A percentile compares a stretch with the other conserved stretches of the same genome.
Evolutionary conservation across 2,113 vertebrate species (phyloP).

Genomic region (Pomatorhinus ruficollis): DNA sequence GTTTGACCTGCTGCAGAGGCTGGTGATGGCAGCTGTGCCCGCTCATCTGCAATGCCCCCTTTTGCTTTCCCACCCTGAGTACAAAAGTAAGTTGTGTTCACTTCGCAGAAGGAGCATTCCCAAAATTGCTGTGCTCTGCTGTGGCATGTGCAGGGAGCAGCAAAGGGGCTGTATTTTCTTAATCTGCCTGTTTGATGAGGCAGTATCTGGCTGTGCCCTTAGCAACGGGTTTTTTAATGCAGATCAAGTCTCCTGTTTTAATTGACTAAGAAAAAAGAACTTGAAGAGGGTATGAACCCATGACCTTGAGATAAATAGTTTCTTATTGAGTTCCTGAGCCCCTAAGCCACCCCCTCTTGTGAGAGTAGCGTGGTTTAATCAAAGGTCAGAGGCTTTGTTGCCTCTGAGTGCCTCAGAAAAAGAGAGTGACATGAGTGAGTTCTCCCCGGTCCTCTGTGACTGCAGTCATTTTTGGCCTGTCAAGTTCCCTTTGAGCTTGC

Average conservation of each 20-base stretch:
- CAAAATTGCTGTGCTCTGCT: neutral
- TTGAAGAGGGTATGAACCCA: conserved; percentile 30
- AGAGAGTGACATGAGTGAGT: fast-evolving
- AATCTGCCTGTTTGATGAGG: neutral
- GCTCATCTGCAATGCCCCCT: fast-evolving
- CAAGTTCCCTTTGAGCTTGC: neutral
- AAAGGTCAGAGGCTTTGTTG: conserved; percentile 46
- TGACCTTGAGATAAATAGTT: conserved; percentile 51
- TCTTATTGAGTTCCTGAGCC: neutral
- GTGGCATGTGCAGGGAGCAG: neutral
- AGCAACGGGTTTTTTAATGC: neutral
- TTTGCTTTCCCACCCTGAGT: neutral
- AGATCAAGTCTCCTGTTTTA: conserved; percentile 23
- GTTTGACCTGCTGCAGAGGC: neutral
- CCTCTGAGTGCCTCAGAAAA: neutral
- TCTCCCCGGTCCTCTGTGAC: neutral
- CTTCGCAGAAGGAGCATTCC: fast-evolving
- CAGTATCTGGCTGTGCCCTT: neutral
- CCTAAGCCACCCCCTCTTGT: neutral
- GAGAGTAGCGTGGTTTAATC: neutral
- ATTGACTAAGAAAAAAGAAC: conserved; percentile 26
- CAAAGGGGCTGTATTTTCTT: neutral
- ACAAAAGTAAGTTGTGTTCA: fast-evolving
- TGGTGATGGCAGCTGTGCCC: neutral
- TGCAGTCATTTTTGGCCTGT: conserved; percentile 30